phyloP scores from a whole-genome alignment of 2,888 invertebrate species.

The Callosobruchus maculatus region DNA sequence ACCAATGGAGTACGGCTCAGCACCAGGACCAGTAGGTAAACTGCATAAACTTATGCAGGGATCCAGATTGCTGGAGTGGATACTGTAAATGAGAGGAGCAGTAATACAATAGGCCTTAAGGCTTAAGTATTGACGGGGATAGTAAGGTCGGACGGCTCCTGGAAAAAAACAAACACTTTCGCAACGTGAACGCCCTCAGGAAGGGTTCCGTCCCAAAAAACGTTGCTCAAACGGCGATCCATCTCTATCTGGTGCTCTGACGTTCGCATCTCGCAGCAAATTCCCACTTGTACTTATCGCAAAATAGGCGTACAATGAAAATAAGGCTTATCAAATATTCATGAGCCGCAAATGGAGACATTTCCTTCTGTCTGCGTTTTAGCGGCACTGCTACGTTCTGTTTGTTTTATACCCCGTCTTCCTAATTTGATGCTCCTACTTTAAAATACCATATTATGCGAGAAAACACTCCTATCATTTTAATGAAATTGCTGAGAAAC shows the following conservation, averaged over 20 bases:
- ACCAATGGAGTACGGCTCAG: too few relatives aligned
- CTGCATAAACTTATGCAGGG: too few relatives aligned
- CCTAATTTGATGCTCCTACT: neutral
- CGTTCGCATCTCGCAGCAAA: neutral
- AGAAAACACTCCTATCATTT: neutral
- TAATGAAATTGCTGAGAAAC: neutral
- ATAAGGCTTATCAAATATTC: neutral
- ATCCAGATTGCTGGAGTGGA: too few relatives aligned
- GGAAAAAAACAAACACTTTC: too few relatives aligned
- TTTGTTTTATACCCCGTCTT: neutral
- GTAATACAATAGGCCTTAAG: too few relatives aligned
- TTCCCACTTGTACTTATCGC: neutral
- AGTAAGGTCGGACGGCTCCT: too few relatives aligned
- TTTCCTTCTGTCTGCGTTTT: neutral
- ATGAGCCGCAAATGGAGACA: neutral
- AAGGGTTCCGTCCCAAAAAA: neutral
- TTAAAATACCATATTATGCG: neutral
- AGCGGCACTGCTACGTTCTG: neutral
- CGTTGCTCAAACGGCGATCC: neutral
- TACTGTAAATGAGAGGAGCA: too few relatives aligned
- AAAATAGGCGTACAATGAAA: neutral
- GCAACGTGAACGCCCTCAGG: neutral
- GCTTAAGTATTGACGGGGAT: too few relatives aligned
- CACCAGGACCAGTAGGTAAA: too few relatives aligned
- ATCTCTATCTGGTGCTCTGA: neutral